Base-by-base conservation (phyloP, 2,113 vertebrate genomes). In the Pagrus major region DNA sequence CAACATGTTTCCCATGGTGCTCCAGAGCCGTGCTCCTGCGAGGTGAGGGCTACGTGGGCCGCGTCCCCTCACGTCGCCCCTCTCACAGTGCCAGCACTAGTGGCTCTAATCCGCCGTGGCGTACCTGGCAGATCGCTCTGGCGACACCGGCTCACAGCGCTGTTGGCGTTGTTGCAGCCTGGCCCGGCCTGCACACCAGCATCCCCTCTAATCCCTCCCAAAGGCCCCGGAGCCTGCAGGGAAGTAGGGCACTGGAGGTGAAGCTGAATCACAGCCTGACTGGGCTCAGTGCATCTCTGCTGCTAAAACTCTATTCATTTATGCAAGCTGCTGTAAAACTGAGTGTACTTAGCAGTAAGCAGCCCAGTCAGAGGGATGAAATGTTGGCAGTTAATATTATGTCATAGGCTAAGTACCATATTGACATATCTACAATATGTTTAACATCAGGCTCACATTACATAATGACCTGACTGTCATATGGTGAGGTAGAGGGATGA, bases 81-180 rank as follows among this genome's bases (percentile, higher is more conserved):
- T 84, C 84, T 80, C 83, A 52, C 87, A 86, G 87, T 85, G 89
- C 88, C 87, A 90, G 89, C 82, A 67, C 86, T 83, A 68, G 44
- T 78, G 79, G 76, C 79, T 91, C 85, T 93, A 93, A 94, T 94
- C 93, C 88, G 46, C 64, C 27, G n/a, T 72, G 85, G 88, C 89
- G 91, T 93, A 94, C 93, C 90, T 93, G 91, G 93, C 92, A 89
- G 85, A 86, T 90, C 86, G 51, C 70, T 90, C 87, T 87, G 84
- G 87, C 84, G 90, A 88, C 90, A 76, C 89, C 86, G 83, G 83
- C 84, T 85, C 87, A 65, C 69, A 67, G 78, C 75, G 76, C 87
- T 77, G 78, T 83, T 63, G 81, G 85, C 65, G 74, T 82, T 73
- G 85, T 78, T 78, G 85, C 83, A 71, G 82, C 83, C 81, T 80